Base-by-base conservation (phyloP, 2,888 invertebrate species). In the Argyresthia albistria region DNA sequence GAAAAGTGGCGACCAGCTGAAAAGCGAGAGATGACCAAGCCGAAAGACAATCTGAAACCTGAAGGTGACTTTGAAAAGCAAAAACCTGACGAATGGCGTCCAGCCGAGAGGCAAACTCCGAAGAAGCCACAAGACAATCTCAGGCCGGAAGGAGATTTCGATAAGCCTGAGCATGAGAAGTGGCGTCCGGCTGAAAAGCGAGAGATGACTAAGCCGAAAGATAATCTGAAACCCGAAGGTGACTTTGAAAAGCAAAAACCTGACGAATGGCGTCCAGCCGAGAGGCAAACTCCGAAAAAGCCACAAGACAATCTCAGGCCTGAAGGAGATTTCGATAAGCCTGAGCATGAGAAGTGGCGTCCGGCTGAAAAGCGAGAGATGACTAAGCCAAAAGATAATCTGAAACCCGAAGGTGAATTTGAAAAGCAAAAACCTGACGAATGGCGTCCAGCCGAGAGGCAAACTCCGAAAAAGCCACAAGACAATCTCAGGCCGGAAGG, bases 401-500 rank as follows among this genome's bases (percentile, higher is more conserved):
- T 91, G 0, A 73, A 73, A 50, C 83, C 89, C 0, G 91, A 92
- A 70, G 90, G 91, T 3, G 88, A 89, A 12, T 90, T 92, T 59
- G 88, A 84, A 8, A 43, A 70, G 15, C 88, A 82, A 1, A 69
- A 73, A 43, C 75, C 72, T 43, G 72, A 76, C n/a, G 64, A 73
- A 36, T 87, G 77, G 56, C 66, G 69, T 3, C 82, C 86, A 10
- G 87, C 81, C 16, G 90, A 91, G 43, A 76, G 88, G 16, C 81
- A 83, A 14, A 65, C 69, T 9, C 83, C 79, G 0, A 78, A 75
- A 43, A 82, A 69, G 43, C 89, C 81, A 0, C 69, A 78, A 12
- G 91, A 92, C 58, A 92, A 92, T 62, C 61, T 91, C 0, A 69
- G 69, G 45, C 87, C 88, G 0, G 90, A 90, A 62, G 91, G 91